Conservation (phyloP, 2,797 vertebrate species). For the Macropus fuliginosus region DNA sequence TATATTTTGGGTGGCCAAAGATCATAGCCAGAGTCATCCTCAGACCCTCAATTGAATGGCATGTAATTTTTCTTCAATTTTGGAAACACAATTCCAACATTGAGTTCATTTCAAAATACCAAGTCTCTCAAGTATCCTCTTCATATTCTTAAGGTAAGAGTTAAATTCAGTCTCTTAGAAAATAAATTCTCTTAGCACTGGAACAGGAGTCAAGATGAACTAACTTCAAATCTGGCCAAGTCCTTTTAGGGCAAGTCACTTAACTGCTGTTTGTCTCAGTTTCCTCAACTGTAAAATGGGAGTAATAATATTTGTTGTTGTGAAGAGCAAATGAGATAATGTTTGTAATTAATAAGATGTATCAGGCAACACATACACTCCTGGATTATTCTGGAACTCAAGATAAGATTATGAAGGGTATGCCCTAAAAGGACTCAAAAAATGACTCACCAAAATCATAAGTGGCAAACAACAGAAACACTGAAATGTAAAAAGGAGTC, state of each 20-base stretch:
- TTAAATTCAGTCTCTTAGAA: background rate
- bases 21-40: background rate
- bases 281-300: background rate
- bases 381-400: background rate
- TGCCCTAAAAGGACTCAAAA: background rate
- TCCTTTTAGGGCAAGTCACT: background rate
- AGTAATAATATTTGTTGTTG: background rate
- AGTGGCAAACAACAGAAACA: background rate
- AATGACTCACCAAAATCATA: background rate
- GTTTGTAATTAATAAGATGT: background rate
- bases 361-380: background rate
- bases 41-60: background rate
- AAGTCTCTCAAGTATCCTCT: background rate
- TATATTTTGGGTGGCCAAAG: background rate
- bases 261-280: background rate
- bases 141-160: background rate
- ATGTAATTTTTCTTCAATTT: background rate
- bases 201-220: background rate
- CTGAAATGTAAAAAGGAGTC: background rate
- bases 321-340: background rate
- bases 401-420: background rate
- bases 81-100: background rate
- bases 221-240: background rate
- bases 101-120: background rate
- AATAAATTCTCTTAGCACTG: background rate